Base-by-base conservation (phyloP, 2,888 invertebrate genomes). In the Anthoptus insignis region DNA sequence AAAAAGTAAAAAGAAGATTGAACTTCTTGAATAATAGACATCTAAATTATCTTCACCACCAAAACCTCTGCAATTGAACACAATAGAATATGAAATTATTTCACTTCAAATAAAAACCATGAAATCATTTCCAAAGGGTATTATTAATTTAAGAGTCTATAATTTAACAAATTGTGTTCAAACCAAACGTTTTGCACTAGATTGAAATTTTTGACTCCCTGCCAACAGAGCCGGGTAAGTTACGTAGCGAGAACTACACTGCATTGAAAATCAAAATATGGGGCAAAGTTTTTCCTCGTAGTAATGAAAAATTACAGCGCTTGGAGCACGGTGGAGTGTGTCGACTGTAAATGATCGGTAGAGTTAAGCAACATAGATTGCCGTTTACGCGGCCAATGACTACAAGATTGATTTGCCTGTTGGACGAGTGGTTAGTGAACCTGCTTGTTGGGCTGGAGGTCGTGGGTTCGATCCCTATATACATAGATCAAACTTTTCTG, bases 191-290 rank as follows among this genome's bases (percentile, higher is more conserved):
- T 64, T 50, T 58, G 64, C 57, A 58, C 57, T 64, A 42, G 57
- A 64, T 64, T 64, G 64, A 64, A 64, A 64, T 39, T 64, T 64
- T 64, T 64, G 64, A 64, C 57, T 64, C 64, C 13, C 21, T 32
- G 64, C 64, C 64, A 64, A 58, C n/a, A n/a, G 57, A 39, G n/a
- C 45, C 21, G 37, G 42, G 22, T 57, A 22, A 58, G 57, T 58
- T 57, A 64, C 57, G 64, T 57, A 64, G 57, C 57, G 64, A 64
- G 11, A 57, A 58, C 24, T 34, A 50, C 21, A 47, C 3, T 57
- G 42, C 50, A 64, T 64, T 58, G 64, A 64, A 64, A 57, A 58
- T 64, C 50, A 32, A 64, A 57, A 64, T 64, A 52, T 57, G 29
- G 22, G 7, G 19, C 37, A 14, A 39, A 34, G 54, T 54, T 54